Evolutionary conservation across 1,140 invertebrate genomes (phyloP).

Genomic region (Amphibalanus amphitrite): DNA sequence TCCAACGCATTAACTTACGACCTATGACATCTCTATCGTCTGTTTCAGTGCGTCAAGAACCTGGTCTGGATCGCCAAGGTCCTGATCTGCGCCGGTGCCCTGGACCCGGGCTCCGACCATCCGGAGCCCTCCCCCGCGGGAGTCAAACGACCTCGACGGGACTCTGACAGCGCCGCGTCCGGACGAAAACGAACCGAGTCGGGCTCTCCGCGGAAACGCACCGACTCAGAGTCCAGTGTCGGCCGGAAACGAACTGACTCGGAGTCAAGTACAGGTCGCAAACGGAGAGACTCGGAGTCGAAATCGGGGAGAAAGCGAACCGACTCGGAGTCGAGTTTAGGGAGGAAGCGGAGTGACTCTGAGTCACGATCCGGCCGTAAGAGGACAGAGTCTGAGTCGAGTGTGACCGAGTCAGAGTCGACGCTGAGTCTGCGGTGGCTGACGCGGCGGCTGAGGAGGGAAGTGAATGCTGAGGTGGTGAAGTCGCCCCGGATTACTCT

Average conservation of each 20-base stretch:
- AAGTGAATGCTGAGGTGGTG: conserved; percentile 1
- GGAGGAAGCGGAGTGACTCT: neutral
- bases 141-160: neutral
- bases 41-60: conserved; percentile 2
- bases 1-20: too few relatives aligned
- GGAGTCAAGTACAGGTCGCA: neutral
- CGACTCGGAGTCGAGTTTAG: neutral
- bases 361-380: neutral
- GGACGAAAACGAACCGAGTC: neutral
- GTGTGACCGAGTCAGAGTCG: neutral
- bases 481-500: neutral
- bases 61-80: neutral
- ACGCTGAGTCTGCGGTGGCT: neutral
- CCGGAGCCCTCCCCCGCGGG: neutral
- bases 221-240: neutral
- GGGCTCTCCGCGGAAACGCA: neutral
- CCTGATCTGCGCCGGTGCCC: neutral
- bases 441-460: neutral
- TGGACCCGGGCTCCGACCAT: neutral
- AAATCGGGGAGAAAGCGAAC: neutral
- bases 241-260: neutral
- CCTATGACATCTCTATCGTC: too few relatives aligned
- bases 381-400: neutral
- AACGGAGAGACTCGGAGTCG: neutral
- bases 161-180: neutral